These are phyloP conservation scores for Ferrisia virgata DNA, from an alignment of 2,888 invertebrate genomes.

Conservation along the genomic window DNA sequence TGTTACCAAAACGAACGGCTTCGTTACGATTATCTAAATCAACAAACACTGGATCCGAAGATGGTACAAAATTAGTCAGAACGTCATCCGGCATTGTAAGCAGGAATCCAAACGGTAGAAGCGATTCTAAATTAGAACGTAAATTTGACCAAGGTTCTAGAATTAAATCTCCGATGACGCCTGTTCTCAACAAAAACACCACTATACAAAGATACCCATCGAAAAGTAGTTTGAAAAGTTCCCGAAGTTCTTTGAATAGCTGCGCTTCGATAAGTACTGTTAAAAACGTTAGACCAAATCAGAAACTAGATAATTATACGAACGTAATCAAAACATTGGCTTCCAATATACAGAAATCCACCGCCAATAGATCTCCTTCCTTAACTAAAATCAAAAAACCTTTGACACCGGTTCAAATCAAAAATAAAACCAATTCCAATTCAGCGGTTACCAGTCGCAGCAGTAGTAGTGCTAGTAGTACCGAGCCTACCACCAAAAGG, in stretches of 20 bases:
- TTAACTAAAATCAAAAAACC: constrained; percentile 50
- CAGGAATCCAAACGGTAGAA: not conserved
- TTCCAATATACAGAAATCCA: constrained; percentile 52
- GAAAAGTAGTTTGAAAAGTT: constrained; percentile 74
- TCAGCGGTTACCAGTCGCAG: constrained; percentile 57
- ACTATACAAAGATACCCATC: constrained; percentile 63
- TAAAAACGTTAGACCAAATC: constrained; percentile 56
- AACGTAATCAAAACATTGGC: constrained; percentile 57
- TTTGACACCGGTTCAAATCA: constrained; percentile 50
- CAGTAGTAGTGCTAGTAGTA: constrained; percentile 55
- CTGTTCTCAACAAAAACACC: not conserved
- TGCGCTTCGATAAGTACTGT: constrained; percentile 76
- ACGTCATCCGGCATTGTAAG: constrained; percentile 17
- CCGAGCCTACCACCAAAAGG: constrained; percentile 48
- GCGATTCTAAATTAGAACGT: not conserved
- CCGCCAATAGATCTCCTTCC: constrained; percentile 46
- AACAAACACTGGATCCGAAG: constrained; percentile 16
- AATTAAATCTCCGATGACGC: constrained; percentile 39
- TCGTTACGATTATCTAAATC: constrained; percentile 47
- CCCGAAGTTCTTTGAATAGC: constrained; percentile 78
- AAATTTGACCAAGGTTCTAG: constrained; percentile 9
- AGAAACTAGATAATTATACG: constrained; percentile 56
- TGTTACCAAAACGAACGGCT: constrained; percentile 44
- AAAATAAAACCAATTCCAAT: constrained; percentile 49
- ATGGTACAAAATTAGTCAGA: not conserved